These are phyloP conservation scores for Seira ritae DNA, from an alignment of 2,888 invertebrate genomes.

Conservation along the genomic window DNA sequence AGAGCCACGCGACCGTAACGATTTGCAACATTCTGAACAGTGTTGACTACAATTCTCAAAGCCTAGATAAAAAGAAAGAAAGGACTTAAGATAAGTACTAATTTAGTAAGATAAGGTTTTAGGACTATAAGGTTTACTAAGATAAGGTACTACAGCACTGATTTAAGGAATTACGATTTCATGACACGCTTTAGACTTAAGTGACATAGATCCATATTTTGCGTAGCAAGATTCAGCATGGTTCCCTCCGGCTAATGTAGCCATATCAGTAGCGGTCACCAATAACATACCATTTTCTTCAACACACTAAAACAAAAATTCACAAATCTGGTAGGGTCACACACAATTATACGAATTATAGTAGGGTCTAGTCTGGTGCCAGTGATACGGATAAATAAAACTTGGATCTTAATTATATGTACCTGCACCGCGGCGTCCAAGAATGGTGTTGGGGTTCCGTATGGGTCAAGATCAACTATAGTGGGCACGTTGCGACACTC, in stretches of 20 bases:
- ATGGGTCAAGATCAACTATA: constrained; percentile 97
- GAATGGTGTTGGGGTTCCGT: constrained; percentile 95
- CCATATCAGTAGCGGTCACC: constrained; percentile 98
- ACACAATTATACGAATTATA: too few relatives aligned
- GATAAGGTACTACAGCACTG: neutral
- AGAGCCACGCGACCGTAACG: constrained; percentile 94
- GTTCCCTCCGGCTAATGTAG: constrained; percentile 92
- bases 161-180: constrained; percentile 84
- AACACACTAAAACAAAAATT: constrained; percentile 79
- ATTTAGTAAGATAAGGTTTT: too few relatives aligned
- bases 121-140: too few relatives aligned
- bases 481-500: constrained; percentile 31
- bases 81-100: too few relatives aligned
- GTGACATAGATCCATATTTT: constrained; percentile 84
- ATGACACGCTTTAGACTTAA: constrained; percentile 92
- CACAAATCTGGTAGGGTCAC: too few relatives aligned
- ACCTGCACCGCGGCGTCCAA: constrained; percentile 88
- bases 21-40: constrained; percentile 94
- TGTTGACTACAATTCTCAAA: constrained; percentile 92
- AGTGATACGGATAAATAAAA: too few relatives aligned
- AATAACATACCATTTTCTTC: constrained; percentile 90
- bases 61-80: constrained; percentile 81
- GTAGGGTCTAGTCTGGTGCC: too few relatives aligned
- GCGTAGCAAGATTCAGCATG: constrained; percentile 93
- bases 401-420: constrained; percentile 20